These are phyloP conservation scores for Enteromius treurensis DNA, from an alignment of 2,797 vertebrate species.

Conservation along the genomic window DNA sequence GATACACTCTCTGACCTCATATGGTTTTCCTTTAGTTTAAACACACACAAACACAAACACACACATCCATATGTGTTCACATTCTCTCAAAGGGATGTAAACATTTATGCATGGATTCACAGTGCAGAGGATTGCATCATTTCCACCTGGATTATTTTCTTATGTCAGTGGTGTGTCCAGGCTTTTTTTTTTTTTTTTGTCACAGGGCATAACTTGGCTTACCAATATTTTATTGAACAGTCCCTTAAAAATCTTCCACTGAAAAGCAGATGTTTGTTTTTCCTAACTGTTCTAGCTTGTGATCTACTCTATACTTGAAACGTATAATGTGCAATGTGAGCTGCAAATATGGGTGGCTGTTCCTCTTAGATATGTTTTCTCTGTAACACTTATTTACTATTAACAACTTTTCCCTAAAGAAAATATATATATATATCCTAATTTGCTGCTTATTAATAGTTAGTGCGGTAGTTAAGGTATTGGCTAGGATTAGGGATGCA, in stretches of 20 bases:
- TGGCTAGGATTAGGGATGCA: no score
- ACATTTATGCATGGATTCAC: conserved; percentile 30
- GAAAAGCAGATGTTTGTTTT: neutral
- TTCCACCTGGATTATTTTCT: conserved; percentile 13
- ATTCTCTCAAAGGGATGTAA: conserved; percentile 28
- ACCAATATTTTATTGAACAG: neutral
- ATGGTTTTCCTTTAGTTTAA: conserved; percentile 27
- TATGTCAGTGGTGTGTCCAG: neutral
- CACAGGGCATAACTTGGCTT: neutral
- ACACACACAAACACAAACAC: neutral
- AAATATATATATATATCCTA: no score
- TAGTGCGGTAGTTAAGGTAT: no score
- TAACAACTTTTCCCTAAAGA: no score
- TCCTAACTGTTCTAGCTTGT: neutral
- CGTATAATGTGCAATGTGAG: neutral
- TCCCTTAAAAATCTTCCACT: neutral
- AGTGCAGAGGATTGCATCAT: conserved; percentile 4
- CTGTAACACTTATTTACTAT: no score
- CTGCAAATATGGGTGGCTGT: neutral
- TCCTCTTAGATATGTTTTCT: neutral
- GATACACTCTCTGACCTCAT: conserved; percentile 31
- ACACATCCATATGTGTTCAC: conserved; percentile 28
- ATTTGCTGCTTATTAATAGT: no score
- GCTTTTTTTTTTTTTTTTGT: neutral
- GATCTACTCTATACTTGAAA: neutral